Conservation (phyloP, 2,113 vertebrate species). For the Podilymbus podiceps region DNA sequence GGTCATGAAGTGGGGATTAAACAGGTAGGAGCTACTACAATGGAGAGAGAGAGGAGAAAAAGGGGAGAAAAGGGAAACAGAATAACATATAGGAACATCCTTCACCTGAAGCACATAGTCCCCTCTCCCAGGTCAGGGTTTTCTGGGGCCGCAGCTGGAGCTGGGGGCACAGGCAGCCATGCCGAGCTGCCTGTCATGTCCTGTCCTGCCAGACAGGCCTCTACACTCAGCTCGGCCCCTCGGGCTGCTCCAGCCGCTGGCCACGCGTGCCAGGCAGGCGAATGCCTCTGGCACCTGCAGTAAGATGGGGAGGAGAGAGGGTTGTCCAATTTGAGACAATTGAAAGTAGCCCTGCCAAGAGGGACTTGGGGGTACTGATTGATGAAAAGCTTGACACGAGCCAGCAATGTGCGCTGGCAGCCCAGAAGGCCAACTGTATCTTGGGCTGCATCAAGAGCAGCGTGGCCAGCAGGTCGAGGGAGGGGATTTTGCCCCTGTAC, state of each 20-base stretch:
- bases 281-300: not conserved
- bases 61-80: not conserved
- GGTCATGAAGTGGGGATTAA: fast-evolving
- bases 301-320: not conserved
- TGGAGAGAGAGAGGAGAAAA: not conserved
- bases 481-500: no score
- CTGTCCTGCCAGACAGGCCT: not conserved
- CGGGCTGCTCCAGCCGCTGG: not conserved
- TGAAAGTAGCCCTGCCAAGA: no score
- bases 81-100: not conserved
- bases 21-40: not conserved
- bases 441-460: no score
- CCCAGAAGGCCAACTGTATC: no score
- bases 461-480: no score
- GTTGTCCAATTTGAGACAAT: no score
- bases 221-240: not conserved
- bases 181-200: not conserved
- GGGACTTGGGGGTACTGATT: no score
- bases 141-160: not conserved
- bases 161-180: not conserved
- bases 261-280: not conserved
- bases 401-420: no score
- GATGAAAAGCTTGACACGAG: no score
- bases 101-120: not conserved
- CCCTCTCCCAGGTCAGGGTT: not conserved